Percentiles rank a stretch among this genome's conserved stretches.
Conservation (phyloP, 1,140 invertebrate genomes). For the Lepeophtheirus salmonis region DNA sequence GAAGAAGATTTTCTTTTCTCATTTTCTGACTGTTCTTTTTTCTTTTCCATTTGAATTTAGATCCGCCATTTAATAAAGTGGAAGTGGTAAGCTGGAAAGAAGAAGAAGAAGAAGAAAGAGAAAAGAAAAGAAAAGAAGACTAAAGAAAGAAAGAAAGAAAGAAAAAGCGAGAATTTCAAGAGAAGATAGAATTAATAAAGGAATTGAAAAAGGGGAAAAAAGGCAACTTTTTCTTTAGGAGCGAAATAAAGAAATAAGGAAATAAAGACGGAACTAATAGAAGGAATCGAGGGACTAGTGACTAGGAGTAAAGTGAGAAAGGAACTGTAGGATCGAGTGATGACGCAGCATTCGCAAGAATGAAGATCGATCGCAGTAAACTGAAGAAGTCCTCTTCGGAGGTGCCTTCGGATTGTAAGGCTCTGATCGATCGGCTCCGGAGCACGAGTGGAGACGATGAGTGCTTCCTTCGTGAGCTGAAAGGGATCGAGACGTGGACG, state of each 20-base stretch:
- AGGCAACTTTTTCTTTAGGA: too few relatives aligned
- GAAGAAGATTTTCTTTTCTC: neutral
- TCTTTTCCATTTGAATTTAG: neutral
- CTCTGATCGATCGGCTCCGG: slow-evolving; percentile 22
- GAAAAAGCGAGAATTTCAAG: too few relatives aligned
- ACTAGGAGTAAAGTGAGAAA: too few relatives aligned
- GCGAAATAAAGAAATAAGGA: too few relatives aligned
- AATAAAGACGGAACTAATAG: too few relatives aligned
- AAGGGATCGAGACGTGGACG: slow-evolving; percentile 60
- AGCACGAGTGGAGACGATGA: slow-evolving; percentile 43
- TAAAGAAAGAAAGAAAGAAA: neutral
- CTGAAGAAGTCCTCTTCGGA: slow-evolving; percentile 71
- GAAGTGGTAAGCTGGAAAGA: neutral
- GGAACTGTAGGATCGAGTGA: too few relatives aligned
- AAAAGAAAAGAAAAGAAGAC: neutral
- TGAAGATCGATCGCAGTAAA: slow-evolving; percentile 70
- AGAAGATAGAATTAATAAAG: too few relatives aligned
- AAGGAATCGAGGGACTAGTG: too few relatives aligned
- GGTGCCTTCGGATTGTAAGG: slow-evolving; percentile 39
- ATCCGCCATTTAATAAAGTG: neutral
- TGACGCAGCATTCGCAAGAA: too few relatives aligned
- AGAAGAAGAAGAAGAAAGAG: neutral
- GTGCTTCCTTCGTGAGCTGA: slow-evolving; percentile 44
- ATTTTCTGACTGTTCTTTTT: neutral
- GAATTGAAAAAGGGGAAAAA: too few relatives aligned